phyloP scores from a whole-genome alignment of 2,113 vertebrate genomes.

The Crotalus horridus region DNA sequence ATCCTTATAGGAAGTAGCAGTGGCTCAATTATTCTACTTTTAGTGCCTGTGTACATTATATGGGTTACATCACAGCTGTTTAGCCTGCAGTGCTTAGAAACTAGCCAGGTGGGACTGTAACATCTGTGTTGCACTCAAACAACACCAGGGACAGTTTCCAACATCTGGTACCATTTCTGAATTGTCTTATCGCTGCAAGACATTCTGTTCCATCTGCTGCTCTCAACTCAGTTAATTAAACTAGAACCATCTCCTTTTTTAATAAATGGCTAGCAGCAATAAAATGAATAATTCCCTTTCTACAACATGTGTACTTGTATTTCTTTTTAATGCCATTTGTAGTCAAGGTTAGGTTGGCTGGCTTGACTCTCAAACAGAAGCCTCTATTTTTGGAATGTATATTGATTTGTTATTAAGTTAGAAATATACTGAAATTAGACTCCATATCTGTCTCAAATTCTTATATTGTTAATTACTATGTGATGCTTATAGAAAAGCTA shows the following conservation, averaged over 20 bases:
- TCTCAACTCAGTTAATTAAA: slow-evolving; percentile 86
- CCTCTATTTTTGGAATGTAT: fast-evolving
- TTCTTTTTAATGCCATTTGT: slow-evolving; percentile 67
- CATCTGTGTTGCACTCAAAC: slow-evolving; percentile 89
- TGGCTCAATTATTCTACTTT: slow-evolving; percentile 72
- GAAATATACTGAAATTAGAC: neutral
- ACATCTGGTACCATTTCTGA: slow-evolving; percentile 83
- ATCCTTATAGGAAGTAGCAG: slow-evolving; percentile 59
- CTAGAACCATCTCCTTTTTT: slow-evolving; percentile 72
- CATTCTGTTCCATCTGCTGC: slow-evolving; percentile 87
- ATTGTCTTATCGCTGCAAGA: slow-evolving; percentile 79
- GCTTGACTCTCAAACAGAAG: slow-evolving; percentile 42
- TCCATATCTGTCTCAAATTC: neutral
- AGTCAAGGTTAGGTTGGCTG: slow-evolving; percentile 52
- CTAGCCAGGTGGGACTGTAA: slow-evolving; percentile 81
- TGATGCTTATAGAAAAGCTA: slow-evolving; percentile 6
- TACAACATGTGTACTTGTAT: slow-evolving; percentile 62
- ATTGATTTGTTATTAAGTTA: neutral
- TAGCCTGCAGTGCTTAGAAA: slow-evolving; percentile 77
- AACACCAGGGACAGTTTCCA: slow-evolving; percentile 84
- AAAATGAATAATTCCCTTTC: slow-evolving; percentile 71
- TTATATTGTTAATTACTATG: neutral
- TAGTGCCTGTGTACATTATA: slow-evolving; percentile 71
- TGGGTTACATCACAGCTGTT: slow-evolving; percentile 80
- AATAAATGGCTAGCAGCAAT: slow-evolving; percentile 76